A percentile compares a stretch with the other conserved stretches of the same genome.
Conservation (phyloP, 2,113 vertebrate genomes). For the Laticauda colubrina region DNA sequence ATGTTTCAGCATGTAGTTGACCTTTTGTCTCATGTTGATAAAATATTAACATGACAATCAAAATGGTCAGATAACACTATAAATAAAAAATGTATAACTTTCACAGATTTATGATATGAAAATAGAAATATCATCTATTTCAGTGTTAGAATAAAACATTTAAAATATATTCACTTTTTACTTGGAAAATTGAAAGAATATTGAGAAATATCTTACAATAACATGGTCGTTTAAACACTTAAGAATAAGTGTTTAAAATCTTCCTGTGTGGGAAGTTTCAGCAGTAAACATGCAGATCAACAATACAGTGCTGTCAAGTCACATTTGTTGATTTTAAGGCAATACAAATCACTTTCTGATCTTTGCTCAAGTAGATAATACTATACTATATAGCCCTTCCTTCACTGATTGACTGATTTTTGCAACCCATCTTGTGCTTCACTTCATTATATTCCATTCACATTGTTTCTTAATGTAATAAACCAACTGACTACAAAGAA, state of each 20-base stretch:
- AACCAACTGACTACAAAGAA: background rate
- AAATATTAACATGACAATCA: background rate
- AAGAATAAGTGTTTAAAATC: too few species aligned
- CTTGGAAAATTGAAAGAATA: background rate
- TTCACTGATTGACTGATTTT: background rate
- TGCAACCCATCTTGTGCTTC: fast-evolving
- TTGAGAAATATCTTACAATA: background rate
- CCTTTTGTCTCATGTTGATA: background rate
- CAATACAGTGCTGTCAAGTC: background rate
- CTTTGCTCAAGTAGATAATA: background rate
- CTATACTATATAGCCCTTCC: background rate
- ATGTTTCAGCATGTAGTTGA: background rate
- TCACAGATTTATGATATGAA: background rate
- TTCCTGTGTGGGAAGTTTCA: too few species aligned
- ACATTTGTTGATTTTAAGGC: background rate
- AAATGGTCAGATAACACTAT: background rate
- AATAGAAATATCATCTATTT: background rate
- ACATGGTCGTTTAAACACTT: background rate
- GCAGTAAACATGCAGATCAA: background rate
- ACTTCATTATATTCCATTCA: background rate
- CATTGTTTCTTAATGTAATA: background rate
- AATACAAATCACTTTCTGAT: background rate
- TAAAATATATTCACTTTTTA: background rate
- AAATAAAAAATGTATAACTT: background rate
- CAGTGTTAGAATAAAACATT: background rate